Conservation (phyloP, 2,888 invertebrate species). For the Colletes collaris region DNA sequence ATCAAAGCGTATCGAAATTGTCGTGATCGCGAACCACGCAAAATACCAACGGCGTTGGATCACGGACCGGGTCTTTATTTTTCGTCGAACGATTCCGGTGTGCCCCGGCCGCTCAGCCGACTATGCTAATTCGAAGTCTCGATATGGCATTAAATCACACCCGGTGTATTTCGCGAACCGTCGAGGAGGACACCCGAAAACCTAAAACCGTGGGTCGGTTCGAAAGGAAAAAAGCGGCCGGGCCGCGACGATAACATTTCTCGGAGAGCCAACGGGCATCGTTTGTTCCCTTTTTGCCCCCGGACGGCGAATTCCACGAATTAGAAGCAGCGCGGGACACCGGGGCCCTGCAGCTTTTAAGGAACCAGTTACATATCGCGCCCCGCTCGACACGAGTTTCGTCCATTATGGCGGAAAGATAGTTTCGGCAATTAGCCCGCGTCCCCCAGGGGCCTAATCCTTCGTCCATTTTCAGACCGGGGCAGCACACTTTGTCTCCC, state of each 20-base stretch:
- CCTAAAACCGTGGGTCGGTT: neutral
- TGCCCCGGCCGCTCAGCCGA: constrained; percentile 22
- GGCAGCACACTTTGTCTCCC: constrained; percentile 29
- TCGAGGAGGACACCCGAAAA: constrained; percentile 7
- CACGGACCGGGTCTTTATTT: constrained; percentile 39
- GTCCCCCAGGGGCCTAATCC: constrained; percentile 36
- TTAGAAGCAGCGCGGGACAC: constrained; percentile 36
- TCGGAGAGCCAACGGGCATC: constrained; percentile 33
- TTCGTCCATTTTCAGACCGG: constrained; percentile 29
- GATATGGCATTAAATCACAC: constrained; percentile 62
- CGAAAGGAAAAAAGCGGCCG: neutral
- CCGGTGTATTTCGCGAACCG: constrained; percentile 39
- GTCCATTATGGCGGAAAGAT: constrained; percentile 43
- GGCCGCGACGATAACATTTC: constrained; percentile 35
- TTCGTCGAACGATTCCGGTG: constrained; percentile 38
- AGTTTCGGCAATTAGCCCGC: constrained; percentile 57
- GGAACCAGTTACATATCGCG: constrained; percentile 56
- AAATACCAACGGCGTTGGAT: constrained; percentile 64
- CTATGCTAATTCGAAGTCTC: constrained; percentile 63
- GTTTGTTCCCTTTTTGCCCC: constrained; percentile 28
- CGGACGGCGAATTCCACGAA: constrained; percentile 55
- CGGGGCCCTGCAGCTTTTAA: constrained; percentile 32
- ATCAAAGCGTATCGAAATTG: constrained; percentile 3
- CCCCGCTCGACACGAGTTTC: constrained; percentile 25
- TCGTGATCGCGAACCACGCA: constrained; percentile 14